Base-by-base conservation (phyloP, 2,113 vertebrate genomes). In the Ictalurus furcatus region DNA sequence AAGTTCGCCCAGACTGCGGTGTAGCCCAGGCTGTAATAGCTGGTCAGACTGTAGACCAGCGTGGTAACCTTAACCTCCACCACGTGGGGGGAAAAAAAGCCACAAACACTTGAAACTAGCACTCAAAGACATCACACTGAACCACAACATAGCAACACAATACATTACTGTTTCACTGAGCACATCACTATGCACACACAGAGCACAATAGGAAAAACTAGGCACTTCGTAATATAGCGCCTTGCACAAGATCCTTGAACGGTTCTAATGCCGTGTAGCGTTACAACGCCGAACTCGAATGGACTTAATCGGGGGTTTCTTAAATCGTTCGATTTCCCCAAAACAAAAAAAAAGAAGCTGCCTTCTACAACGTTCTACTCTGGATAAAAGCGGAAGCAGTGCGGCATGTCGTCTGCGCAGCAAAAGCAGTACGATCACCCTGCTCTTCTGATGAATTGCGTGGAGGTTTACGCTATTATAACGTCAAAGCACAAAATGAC, bases 11-110 rank as follows among this genome's bases (percentile, higher is more conserved):
- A 85, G 93, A 92, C 80, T 94, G 94, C 54, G 94, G 95, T 92
- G 90, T 69, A 69, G 84, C 86, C 89, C 89, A 90, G 92, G 94
- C 92, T 93, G 94, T 40, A 90, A 83, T 89, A 92, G 88, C 82
- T 65, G 90, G 92, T 85, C 84, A 90, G 90, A 88, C 90, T 84
- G 90, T 87, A 91, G 90, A 85, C 90, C 83, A 87, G 92, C 92
- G 90, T 90, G 93, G 85, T 85, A 88, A 94, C 94, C 91, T 52
- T 94, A 95, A 95, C 94, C 93, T 95, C 94, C 93, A 91, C 17
- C 82, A 52, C 90, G 90, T 92, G 86, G 93, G 87, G 86, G 86
- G 91, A 93, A 89, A 92, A 94, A 94, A 94, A 94, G 90, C 94
- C 95, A 94, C 95, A 94, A 91, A 92, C 90, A 92, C 92, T 88